Evolutionary conservation across 2,113 vertebrate genomes (phyloP), one percentile per base, ranked within the genome.

Genomic region (Xiphophorus hellerii): DNA sequence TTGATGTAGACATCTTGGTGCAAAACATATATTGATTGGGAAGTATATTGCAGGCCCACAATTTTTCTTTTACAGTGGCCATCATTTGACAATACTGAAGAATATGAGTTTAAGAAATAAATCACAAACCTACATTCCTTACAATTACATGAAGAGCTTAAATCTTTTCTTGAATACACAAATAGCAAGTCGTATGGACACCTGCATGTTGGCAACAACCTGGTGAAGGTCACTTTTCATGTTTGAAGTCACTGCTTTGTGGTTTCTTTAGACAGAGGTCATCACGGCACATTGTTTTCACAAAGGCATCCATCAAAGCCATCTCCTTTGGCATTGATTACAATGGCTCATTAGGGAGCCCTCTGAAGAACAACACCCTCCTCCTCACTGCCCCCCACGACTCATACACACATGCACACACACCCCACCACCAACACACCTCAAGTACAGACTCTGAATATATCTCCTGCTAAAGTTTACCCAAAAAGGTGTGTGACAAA

Each of bases 291-390:
- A 88, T 85, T 92, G 92, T 92, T 93, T 89, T 91, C 86, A 92
- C 90, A 89, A 87, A 93, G 90, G 84, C 90, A 91, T 93, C 92
- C 86, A 93, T 93, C 90, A 93, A 91, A 93, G 90, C 80, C 89
- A 92, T 89, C 87, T 92, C 88, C 82, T 84, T 80, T 87, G 90
- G 86, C 92, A 93, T 92, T 92, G 92, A 93, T 93, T 92, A 91
- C 82, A 80, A 84, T 79, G 89, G 88, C 89, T 93, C 90, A 93
- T 93, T 93, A 93, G 80, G 87, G 83, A 89, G 71, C 65, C 82
- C 87, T 90, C 90, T 87, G 83, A 89, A 92, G 88, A 90, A 83
- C 73, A 87, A 77, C 78, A 70, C 64, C 39, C 8, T 74, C 77
- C 28, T 63, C 74, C 39, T 74, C 71, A 79, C 51, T 64, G 44